Evolutionary conservation across 2,888 invertebrate species (phyloP).

Genomic region (Aleiodes leptofemur): DNA sequence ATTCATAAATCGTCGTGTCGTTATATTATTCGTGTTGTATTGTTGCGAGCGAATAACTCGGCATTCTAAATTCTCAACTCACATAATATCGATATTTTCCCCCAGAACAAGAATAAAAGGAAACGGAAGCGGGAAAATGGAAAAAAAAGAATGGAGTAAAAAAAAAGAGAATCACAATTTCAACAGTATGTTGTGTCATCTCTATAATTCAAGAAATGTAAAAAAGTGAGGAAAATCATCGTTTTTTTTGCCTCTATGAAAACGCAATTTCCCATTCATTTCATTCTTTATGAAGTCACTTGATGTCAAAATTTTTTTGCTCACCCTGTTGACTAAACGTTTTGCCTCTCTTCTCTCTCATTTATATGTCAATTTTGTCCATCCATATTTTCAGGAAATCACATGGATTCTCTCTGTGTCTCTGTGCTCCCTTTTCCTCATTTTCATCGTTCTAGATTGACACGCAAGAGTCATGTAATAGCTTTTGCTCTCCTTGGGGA

Average conservation of each 20-base stretch:
- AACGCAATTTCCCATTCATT: slow-evolving; percentile 1
- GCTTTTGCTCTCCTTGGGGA: slow-evolving; percentile 34
- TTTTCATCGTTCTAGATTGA: slow-evolving; percentile 23
- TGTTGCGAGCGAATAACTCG: slow-evolving; percentile 17
- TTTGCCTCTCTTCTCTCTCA: neutral
- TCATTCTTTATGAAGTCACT: slow-evolving; percentile 2
- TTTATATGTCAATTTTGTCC: slow-evolving; percentile 31
- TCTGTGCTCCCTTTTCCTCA: slow-evolving; percentile 29
- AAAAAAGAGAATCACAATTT: neutral
- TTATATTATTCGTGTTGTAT: slow-evolving; percentile 15
- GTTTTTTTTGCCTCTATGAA: slow-evolving; percentile 11
- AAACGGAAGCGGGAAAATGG: neutral
- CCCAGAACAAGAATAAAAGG: neutral
- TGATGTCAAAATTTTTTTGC: slow-evolving; percentile 2
- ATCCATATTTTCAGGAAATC: slow-evolving; percentile 27
- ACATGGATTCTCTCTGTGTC: slow-evolving; percentile 25
- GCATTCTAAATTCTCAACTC: slow-evolving; percentile 16
- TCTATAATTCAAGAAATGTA: neutral
- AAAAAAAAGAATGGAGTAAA: neutral
- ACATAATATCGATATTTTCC: slow-evolving; percentile 26
- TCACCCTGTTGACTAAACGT: slow-evolving; percentile 23
- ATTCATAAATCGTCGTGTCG: slow-evolving; percentile 27
- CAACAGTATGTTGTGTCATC: slow-evolving; percentile 9
- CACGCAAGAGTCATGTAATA: slow-evolving; percentile 49
- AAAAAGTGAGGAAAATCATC: neutral